A percentile compares a stretch with the other conserved stretches of the same genome.
Conservation (phyloP, 2,888 invertebrate genomes). For the Apotomis betuletana region DNA sequence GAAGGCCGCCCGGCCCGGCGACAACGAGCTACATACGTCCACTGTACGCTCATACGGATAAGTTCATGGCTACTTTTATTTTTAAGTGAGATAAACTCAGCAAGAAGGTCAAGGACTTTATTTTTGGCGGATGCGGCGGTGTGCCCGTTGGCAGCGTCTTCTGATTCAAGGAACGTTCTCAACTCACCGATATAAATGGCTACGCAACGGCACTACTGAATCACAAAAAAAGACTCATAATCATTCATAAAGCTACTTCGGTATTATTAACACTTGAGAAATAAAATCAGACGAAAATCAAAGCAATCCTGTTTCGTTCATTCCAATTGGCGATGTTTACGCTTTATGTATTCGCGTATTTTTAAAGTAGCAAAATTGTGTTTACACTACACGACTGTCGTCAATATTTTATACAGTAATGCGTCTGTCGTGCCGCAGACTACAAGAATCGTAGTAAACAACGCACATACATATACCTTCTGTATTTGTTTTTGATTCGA, state of each 20-base stretch:
- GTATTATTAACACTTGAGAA: background rate
- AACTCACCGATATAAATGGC: slow-evolving; percentile 7
- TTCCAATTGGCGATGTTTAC: background rate
- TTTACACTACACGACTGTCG: slow-evolving; percentile 15
- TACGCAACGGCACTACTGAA: background rate
- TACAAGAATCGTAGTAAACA: slow-evolving; percentile 21
- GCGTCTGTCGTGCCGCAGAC: slow-evolving; percentile 6
- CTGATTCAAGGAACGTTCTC: slow-evolving; percentile 51
- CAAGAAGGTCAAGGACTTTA: slow-evolving; percentile 78
- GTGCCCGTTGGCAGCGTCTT: slow-evolving; percentile 68
- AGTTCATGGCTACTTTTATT: slow-evolving; percentile 81
- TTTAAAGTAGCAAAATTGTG: slow-evolving; percentile 4
- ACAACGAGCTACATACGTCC: slow-evolving; percentile 46
- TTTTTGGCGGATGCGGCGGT: slow-evolving; percentile 73
- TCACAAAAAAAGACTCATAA: background rate
- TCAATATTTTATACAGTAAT: slow-evolving; percentile 23
- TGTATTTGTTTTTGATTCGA: slow-evolving; percentile 4
- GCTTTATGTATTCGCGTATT: background rate
- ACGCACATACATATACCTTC: background rate
- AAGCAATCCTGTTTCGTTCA: background rate
- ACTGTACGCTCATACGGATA: slow-evolving; percentile 66
- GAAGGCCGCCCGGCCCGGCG: slow-evolving; percentile 71
- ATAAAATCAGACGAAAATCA: background rate
- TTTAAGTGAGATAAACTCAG: slow-evolving; percentile 72
- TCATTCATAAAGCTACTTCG: slow-evolving; percentile 1